These are phyloP conservation scores for Vireo griseus DNA, from an alignment of 2,797 vertebrate genomes.

Conservation along the genomic window DNA sequence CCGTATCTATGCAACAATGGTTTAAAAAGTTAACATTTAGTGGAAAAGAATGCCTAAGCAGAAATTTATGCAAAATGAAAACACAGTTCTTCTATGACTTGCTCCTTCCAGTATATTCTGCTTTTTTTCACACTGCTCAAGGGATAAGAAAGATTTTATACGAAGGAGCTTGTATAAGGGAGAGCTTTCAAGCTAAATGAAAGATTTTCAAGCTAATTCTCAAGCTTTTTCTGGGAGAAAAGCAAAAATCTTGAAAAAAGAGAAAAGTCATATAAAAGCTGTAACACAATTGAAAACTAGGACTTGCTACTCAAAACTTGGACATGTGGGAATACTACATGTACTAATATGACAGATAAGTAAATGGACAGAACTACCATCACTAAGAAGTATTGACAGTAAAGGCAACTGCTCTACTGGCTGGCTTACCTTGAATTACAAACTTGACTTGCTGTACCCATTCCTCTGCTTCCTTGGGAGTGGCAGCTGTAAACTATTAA, in stretches of 20 bases:
- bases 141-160: not conserved
- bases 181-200: not conserved
- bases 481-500: slow-evolving; percentile 91
- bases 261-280: not conserved
- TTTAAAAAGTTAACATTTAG: not conserved
- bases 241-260: not conserved
- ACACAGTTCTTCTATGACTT: not conserved
- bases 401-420: not conserved
- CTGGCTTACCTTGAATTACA: slow-evolving; percentile 86
- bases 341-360: not conserved
- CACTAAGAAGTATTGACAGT: not conserved
- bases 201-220: not conserved
- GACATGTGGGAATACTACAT: not conserved
- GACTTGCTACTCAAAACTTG: not conserved
- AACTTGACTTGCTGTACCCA: slow-evolving; percentile 93
- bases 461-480: slow-evolving; percentile 88
- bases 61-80: not conserved
- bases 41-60: not conserved
- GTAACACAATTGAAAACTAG: not conserved
- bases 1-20: slow-evolving; percentile 75
- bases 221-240: not conserved
- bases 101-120: not conserved
- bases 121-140: not conserved
- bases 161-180: not conserved
- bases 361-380: not conserved